Evolutionary conservation across 92 coral and sea anemone genomes (phyloP), one percentile per base, ranked within the genome.

Genomic region (Porites evermanni): DNA sequence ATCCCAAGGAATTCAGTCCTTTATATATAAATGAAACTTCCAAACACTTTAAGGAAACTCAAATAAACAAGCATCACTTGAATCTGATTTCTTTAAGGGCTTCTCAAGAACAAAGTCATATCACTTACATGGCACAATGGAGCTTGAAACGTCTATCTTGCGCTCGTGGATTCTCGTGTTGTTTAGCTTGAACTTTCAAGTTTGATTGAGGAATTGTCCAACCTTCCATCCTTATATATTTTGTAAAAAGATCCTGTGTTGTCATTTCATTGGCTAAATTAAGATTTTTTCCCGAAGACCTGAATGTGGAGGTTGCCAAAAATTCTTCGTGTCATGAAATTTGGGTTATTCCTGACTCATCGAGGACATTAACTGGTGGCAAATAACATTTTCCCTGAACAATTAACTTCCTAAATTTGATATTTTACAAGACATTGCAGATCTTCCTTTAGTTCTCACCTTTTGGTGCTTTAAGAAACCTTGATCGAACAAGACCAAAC

Each of bases 181-280:
- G 53, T 58, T 12, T 58, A 19, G 26, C 71, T 70, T 71, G 78
- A 70, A 20, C 16, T 81, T 58, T 52, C 9, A 32, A 67, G 53
- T 81, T 70, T 69, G 70, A 81, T 32, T 81, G 78, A 7, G 2
- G 70, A 70, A 32, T 59, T 53, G 8, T n/a, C 21, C 67, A 70
- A 58, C 20, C 19, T 38, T 32, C n/a, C 86, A 81, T 81, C 69
- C 70, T 81, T 81, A 59, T 81, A 81, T 81, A 81, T 68, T 18
- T n/a, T n/a, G 29, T 16, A 56, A 18, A 32, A 70, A 50, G 86
- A 70, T 70, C 86, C 86, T 70, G 58, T n/a, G 11, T 58, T 59
- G 86, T 70, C 86, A 70, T 13, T 29, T 32, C 59, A 58, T 3
- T 17, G 68, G 11, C 78, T 81, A 70, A 70, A 53, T 80, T 56